These are phyloP conservation scores for Clarias magur DNA, from an alignment of 2,113 vertebrate species.

Conservation along the genomic window DNA sequence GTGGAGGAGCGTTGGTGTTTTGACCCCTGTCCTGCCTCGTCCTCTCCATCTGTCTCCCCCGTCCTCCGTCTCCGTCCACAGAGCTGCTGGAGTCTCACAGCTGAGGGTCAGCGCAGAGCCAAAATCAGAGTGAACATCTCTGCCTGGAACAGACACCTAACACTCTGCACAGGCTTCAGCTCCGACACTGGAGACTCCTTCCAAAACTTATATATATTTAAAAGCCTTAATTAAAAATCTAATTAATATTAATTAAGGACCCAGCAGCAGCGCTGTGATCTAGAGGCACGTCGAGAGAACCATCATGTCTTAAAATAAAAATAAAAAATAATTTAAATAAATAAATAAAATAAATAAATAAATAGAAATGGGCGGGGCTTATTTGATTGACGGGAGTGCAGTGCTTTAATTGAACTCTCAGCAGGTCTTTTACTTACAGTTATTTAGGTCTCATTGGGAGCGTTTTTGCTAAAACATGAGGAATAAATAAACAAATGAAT, in stretches of 20 bases:
- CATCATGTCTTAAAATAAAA: not conserved
- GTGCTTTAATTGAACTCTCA: no score
- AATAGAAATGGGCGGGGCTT: not conserved
- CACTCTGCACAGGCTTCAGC: no score
- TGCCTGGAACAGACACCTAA: no score
- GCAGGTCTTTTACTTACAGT: no score
- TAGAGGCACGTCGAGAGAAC: not conserved
- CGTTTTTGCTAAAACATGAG: no score
- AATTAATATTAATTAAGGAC: not conserved
- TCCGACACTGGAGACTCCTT: not conserved
- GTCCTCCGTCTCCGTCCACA: not conserved
- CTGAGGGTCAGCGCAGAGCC: not conserved
- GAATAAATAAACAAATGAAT: no score
- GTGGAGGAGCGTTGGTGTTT: not conserved
- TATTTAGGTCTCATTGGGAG: no score
- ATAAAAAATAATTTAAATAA: not conserved
- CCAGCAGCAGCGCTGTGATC: not conserved
- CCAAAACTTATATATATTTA: not conserved
- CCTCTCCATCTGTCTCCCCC: no score
- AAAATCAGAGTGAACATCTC: not conserved
- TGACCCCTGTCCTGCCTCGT: no score
- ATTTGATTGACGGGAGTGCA: not conserved
- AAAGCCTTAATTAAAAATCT: not conserved
- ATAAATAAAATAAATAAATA: not conserved
- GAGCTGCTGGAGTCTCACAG: not conserved